Evolutionary conservation across 2,113 vertebrate species (phyloP), one percentile per base, ranked within the genome.

Genomic region (Murina feae): DNA sequence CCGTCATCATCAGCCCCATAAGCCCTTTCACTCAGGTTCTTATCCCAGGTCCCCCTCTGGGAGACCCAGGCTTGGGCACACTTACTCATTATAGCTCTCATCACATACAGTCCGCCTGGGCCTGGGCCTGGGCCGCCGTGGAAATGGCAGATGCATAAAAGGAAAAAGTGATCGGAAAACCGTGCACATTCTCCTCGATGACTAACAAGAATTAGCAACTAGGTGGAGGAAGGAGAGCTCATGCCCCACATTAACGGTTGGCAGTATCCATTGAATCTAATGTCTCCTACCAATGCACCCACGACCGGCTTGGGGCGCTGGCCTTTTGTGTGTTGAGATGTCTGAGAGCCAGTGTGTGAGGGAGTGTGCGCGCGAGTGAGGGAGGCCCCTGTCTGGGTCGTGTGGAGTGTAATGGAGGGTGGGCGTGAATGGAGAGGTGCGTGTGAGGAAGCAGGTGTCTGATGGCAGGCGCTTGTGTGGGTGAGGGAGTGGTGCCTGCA

Each of bases 51-150:
- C 39, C 53, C 21, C 35, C 72, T 87, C 58, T 65, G 51, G 65
- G 65, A n/a, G 72, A 47, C 35, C 37, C 47, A 84, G 86, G 55
- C 82, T 81, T 35, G 18, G 51, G 78, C 47, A n/a, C 72, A n/a
- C 44, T 80, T 94, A 79, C 84, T 92, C 85, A 69, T 93, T 87
- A 94, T 72, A 81, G 72, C 74, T 58, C 44, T 84, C n/a, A 51
- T 79, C 72, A 44, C 9, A 39, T 69, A 90, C 79, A 55, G 35
- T 21, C 53, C 60, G 83, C n/a, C n/a, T n/a, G n/a, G n/a, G 23
- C 18, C 39, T 9, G 63, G 89, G 58, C 32, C 53, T 65, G 39
- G 76, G 87, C 35, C 23, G 21, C 16, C 4, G 51, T 63, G 51
- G 53, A 85, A 88, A 81, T 3, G 86, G 18, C 11, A 75, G 44